Evolutionary conservation across 2,113 vertebrate genomes (phyloP).

Genomic region (Eurypyga helias): DNA sequence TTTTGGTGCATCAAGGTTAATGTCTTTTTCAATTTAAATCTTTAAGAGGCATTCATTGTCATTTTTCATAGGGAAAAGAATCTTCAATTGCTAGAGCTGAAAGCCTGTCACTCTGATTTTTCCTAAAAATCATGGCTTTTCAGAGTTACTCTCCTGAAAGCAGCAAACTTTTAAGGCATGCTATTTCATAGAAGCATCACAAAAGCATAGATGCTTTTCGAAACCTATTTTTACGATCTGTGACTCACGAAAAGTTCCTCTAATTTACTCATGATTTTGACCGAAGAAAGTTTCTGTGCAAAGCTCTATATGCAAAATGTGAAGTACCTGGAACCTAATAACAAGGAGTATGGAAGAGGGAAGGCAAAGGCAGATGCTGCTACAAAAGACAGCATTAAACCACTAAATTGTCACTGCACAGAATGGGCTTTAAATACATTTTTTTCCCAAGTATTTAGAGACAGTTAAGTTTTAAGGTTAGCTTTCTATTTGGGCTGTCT

Average conservation of each 20-base stretch:
- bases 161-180: constrained; percentile 3
- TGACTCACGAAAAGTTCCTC: neutral
- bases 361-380: neutral
- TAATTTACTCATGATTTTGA: neutral
- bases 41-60: neutral
- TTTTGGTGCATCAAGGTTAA: neutral
- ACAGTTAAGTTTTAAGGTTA: neutral
- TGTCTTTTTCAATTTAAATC: neutral
- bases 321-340: neutral
- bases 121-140: constrained; percentile 44
- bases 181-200: neutral
- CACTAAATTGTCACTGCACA: neutral
- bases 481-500: neutral
- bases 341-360: neutral
- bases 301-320: neutral
- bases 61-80: constrained; percentile 14
- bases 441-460: neutral
- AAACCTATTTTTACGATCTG: neutral
- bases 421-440: neutral
- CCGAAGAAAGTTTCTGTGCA: neutral
- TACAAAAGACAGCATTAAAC: neutral
- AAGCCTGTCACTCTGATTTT: constrained; percentile 42
- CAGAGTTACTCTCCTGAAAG: constrained; percentile 8
- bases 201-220: constrained; percentile 8
- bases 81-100: neutral